Evolutionary conservation across 2,797 vertebrate genomes (phyloP).

Genomic region (Salmo trutta): DNA sequence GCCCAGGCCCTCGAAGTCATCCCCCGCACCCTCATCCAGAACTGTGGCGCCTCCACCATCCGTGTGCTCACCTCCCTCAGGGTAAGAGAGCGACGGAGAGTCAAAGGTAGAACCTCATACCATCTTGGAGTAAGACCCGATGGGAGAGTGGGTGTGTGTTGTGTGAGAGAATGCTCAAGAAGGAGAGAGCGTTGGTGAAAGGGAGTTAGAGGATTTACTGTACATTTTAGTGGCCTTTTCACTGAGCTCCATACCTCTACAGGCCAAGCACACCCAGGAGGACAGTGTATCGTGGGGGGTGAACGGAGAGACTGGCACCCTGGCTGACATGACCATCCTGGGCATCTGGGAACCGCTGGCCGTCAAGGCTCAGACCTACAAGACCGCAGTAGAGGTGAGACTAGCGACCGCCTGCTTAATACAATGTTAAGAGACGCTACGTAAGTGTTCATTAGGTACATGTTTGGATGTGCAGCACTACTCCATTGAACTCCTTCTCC

Average conservation of each 20-base stretch:
- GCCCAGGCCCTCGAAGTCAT: constrained; percentile 94
- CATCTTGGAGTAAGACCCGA: too few species aligned
- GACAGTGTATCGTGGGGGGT: constrained; percentile 87
- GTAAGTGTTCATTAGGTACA: not conserved
- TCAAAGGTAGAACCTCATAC: too few species aligned
- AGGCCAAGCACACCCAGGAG: constrained; percentile 94
- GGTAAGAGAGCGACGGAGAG: constrained; percentile 65
- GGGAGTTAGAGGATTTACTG: not conserved
- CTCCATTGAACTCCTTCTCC: not conserved
- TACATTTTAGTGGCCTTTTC: not conserved
- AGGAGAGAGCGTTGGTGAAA: too few species aligned
- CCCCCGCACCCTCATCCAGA: constrained; percentile 93
- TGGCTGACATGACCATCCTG: constrained; percentile 85
- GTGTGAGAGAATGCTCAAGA: too few species aligned
- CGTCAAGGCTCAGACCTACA: constrained; percentile 94
- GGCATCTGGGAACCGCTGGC: constrained; percentile 93
- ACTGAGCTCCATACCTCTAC: not conserved
- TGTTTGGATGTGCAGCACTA: not conserved
- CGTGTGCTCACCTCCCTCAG: constrained; percentile 89
- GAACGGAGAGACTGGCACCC: constrained; percentile 86
- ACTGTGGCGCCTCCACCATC: constrained; percentile 95
- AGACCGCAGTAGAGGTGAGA: constrained; percentile 90
- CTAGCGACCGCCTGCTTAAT: not conserved
- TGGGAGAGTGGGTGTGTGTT: too few species aligned
- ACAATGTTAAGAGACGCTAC: not conserved